Percentiles rank a stretch among this genome's conserved stretches.
Evolutionary conservation across 1,140 invertebrate species (phyloP).

Genomic region (Whitmania pigra): DNA sequence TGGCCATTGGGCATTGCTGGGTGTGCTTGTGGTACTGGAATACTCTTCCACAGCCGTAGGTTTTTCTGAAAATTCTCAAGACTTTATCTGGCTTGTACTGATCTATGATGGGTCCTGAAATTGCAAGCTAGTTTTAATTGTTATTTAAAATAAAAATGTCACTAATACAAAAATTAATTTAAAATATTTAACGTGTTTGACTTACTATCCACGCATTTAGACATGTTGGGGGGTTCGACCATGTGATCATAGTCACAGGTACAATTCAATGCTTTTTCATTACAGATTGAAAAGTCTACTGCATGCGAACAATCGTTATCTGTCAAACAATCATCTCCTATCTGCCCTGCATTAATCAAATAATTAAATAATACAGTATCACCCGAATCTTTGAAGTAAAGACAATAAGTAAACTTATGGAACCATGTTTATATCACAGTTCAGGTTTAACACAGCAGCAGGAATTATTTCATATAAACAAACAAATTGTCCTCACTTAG

Average conservation of each 20-base stretch:
- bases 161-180: no score
- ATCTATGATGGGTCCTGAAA: neutral
- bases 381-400: no score
- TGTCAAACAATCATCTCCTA: neutral
- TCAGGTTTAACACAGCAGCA: no score
- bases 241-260: constrained; percentile 9
- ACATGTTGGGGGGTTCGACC: neutral
- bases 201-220: constrained; percentile 10
- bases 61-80: constrained; percentile 2
- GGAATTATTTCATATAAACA: neutral
- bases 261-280: neutral
- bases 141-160: neutral
- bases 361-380: no score
- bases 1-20: neutral
- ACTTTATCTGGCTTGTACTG: constrained; percentile 7
- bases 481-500: neutral
- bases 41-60: neutral
- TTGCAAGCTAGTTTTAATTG: neutral
- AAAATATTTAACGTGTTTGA: neutral
- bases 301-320: neutral
- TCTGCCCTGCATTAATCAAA: neutral
- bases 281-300: neutral
- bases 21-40: constrained; percentile 1
- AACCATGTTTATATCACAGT: no score
- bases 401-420: no score